phyloP scores from a whole-genome alignment of 2,888 invertebrate genomes.

The Campoplex capitator region DNA sequence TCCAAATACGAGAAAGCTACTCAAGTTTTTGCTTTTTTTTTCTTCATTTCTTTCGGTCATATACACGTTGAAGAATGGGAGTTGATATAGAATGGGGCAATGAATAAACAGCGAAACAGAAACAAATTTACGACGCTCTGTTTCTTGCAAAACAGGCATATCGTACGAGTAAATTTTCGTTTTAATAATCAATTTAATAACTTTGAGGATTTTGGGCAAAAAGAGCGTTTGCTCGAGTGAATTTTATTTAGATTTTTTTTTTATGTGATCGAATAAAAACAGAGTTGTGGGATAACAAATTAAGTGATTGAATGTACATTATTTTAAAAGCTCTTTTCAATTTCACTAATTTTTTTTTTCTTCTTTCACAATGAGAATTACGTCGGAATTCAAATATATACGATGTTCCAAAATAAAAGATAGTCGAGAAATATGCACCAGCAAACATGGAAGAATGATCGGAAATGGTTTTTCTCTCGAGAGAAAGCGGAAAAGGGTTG shows the following conservation, averaged over 20 bases:
- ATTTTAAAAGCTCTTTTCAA: not conserved
- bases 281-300: not conserved
- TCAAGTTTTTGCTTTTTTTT: not conserved
- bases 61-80: not conserved
- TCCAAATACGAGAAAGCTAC: not conserved
- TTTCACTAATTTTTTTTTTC: not conserved
- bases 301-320: not conserved
- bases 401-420: not conserved
- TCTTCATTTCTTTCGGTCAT: not conserved
- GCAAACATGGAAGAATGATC: conserved; percentile 13
- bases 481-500: conserved; percentile 40
- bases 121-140: not conserved
- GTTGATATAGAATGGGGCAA: not conserved
- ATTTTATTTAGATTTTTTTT: not conserved
- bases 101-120: not conserved
- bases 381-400: not conserved
- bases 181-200: too few relatives aligned
- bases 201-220: too few relatives aligned
- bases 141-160: not conserved
- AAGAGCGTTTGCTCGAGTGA: not conserved
- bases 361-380: not conserved
- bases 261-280: not conserved
- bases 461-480: conserved; percentile 12
- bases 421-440: not conserved
- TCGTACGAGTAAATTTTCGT: too few relatives aligned